These are phyloP conservation scores for Pseudobourletiella spinata DNA, from an alignment of 1,140 invertebrate genomes.

Conservation along the genomic window DNA sequence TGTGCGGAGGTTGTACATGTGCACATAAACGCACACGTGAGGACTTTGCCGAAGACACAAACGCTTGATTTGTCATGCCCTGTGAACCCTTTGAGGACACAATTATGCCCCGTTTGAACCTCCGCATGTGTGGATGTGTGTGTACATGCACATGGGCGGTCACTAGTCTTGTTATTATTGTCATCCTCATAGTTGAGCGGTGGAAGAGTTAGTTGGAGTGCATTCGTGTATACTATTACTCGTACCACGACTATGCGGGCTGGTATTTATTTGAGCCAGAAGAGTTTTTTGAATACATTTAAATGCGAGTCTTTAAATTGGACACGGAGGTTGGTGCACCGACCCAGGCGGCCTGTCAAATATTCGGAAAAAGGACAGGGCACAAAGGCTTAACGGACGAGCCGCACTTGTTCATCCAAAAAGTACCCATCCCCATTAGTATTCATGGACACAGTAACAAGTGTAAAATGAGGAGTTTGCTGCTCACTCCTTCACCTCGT, in stretches of 20 bases:
- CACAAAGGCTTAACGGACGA: not conserved
- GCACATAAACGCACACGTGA: too few species aligned
- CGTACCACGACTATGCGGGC: too few species aligned
- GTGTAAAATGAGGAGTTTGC: slow-evolving; percentile 28
- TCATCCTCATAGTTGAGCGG: too few species aligned
- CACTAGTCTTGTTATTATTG: too few species aligned
- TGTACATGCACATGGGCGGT: not conserved
- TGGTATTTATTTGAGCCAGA: too few species aligned
- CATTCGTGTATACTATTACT: not conserved
- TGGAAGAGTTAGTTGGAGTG: too few species aligned
- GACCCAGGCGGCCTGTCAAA: not conserved
- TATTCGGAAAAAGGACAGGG: not conserved
- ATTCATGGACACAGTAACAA: slow-evolving; percentile 32
- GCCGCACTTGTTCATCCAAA: slow-evolving; percentile 14
- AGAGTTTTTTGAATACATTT: slow-evolving; percentile 9
- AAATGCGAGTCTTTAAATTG: slow-evolving; percentile 3
- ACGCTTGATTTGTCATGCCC: too few species aligned
- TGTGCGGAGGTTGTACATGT: too few species aligned
- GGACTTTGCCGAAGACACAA: too few species aligned
- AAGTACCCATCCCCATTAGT: slow-evolving; percentile 16
- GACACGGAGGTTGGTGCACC: not conserved
- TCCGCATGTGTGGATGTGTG: not conserved
- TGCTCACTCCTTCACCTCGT: not conserved
- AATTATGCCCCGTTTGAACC: too few species aligned
- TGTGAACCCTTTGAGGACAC: too few species aligned